Percentiles rank a stretch among this genome's conserved stretches.
Conservation (phyloP, 23 tunicate genomes). For the Clavelina lepadiformis region DNA sequence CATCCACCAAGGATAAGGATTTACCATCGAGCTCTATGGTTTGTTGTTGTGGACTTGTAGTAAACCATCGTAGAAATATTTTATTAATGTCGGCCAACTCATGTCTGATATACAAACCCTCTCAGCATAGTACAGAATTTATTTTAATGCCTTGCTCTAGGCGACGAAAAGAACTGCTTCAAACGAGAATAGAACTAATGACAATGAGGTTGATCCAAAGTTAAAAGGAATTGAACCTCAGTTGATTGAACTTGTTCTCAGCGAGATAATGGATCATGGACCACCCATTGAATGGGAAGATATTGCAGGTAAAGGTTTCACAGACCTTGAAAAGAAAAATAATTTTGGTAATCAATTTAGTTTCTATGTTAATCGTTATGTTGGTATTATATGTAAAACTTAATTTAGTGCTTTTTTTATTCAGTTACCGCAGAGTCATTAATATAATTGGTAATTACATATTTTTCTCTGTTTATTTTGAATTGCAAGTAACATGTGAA, state of each 20-base stretch:
- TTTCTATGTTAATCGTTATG: too few relatives aligned
- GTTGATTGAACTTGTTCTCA: conserved; percentile 75
- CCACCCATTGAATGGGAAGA: conserved; percentile 86
- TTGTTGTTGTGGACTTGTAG: too few relatives aligned
- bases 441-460: background rate
- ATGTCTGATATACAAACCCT: too few relatives aligned
- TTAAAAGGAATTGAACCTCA: conserved; percentile 94
- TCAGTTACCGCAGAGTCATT: background rate
- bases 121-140: too few relatives aligned
- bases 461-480: background rate
- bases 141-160: too few relatives aligned
- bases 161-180: background rate
- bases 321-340: too few relatives aligned
- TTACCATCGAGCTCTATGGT: conserved; percentile 19
- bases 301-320: conserved; percentile 79
- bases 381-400: background rate
- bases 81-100: too few relatives aligned
- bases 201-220: conserved; percentile 41
- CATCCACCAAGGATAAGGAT: conserved; percentile 16
- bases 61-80: too few relatives aligned
- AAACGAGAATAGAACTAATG: background rate
- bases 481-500: too few relatives aligned
- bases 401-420: background rate
- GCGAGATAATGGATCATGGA: conserved; percentile 95
- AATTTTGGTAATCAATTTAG: too few relatives aligned